Evolutionary conservation across 2,797 vertebrate species (phyloP).

Genomic region (Poeciliopsis infans): DNA sequence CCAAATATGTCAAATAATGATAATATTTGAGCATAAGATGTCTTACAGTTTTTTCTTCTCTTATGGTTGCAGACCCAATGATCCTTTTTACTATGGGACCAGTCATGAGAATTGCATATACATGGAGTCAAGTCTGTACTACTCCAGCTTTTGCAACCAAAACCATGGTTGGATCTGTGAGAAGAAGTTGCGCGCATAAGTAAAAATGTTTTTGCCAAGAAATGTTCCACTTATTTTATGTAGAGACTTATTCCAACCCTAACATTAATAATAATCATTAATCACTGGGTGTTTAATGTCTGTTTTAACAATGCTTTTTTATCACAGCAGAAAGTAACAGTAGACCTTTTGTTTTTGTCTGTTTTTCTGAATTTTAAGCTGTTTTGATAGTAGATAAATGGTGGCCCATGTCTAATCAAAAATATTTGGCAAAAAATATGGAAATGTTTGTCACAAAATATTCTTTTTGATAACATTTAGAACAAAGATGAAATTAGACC

Average conservation of each 20-base stretch:
- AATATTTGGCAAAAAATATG: not conserved
- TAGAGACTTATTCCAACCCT: not conserved
- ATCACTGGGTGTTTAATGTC: not conserved
- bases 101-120: not conserved
- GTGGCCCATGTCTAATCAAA: not conserved
- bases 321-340: not conserved
- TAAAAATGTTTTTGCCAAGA: not conserved
- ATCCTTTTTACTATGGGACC: not conserved
- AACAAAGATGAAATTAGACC: not conserved
- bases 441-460: not conserved
- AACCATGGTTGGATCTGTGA: constrained; percentile 13
- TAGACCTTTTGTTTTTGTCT: not conserved
- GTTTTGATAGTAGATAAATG: not conserved
- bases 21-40: not conserved
- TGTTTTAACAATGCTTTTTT: not conserved
- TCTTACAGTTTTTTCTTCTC: not conserved
- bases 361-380: not conserved
- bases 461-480: not conserved
- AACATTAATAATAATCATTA: not conserved
- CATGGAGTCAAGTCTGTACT: not conserved
- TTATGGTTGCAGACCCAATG: not conserved
- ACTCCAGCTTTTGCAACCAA: fast-evolving
- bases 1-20: not conserved
- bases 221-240: not conserved
- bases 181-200: not conserved